These are phyloP conservation scores for Pseudococcus jackbeardsleyi DNA, from an alignment of 2,888 invertebrate genomes.

Conservation along the genomic window DNA sequence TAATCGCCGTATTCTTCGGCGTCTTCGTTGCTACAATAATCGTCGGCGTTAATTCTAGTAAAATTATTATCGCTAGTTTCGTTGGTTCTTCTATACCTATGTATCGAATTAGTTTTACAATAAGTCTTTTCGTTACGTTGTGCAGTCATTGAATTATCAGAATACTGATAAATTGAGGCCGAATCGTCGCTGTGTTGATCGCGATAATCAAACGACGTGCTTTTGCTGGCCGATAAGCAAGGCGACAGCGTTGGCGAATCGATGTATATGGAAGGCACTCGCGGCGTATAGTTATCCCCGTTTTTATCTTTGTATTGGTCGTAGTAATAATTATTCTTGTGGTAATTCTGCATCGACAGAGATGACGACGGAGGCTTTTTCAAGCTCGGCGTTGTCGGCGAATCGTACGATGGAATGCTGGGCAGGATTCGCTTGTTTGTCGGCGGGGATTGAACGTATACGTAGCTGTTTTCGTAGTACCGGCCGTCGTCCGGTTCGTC, in stretches of 20 bases:
- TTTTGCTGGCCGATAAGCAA: slow-evolving; percentile 56
- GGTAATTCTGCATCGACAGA: not conserved
- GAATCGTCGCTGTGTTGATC: slow-evolving; percentile 60
- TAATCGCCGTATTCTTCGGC: slow-evolving; percentile 59
- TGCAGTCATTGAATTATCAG: slow-evolving; percentile 57
- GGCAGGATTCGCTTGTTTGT: slow-evolving; percentile 53
- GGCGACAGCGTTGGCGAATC: slow-evolving; percentile 63
- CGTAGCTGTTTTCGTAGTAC: slow-evolving; percentile 58
- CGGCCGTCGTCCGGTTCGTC: slow-evolving; percentile 33
- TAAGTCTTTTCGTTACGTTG: slow-evolving; percentile 61
- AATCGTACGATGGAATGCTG: slow-evolving; percentile 42
- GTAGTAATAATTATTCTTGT: slow-evolving; percentile 23
- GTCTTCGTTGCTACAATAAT: slow-evolving; percentile 50
- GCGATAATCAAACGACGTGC: slow-evolving; percentile 54
- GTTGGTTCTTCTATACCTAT: slow-evolving; percentile 56
- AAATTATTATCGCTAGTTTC: slow-evolving; percentile 54
- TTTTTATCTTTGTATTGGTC: slow-evolving; percentile 56
- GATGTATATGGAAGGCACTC: slow-evolving; percentile 61
- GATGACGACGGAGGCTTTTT: not conserved
- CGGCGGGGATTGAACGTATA: slow-evolving; percentile 40
- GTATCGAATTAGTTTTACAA: slow-evolving; percentile 53
- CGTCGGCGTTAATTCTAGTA: slow-evolving; percentile 46
- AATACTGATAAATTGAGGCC: slow-evolving; percentile 56
- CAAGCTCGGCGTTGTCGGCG: not conserved
- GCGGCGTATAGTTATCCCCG: slow-evolving; percentile 43